These are phyloP conservation scores for Drosophila willistoni DNA, from an alignment of 1,140 invertebrate species.

Conservation along the genomic window DNA sequence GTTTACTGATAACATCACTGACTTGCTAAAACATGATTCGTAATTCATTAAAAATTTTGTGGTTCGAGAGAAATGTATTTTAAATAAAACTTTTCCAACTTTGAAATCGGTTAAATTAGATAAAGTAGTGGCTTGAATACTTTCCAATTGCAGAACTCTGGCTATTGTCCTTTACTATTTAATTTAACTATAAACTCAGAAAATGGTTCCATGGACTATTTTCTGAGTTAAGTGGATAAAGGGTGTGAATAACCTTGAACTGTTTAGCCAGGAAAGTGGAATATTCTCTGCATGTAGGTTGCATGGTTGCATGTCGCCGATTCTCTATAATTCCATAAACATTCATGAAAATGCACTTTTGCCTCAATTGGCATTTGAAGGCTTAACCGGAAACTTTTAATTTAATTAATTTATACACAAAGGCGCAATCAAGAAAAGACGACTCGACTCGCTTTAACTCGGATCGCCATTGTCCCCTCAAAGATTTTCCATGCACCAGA, in stretches of 20 bases:
- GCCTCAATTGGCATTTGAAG: slow-evolving; percentile 63
- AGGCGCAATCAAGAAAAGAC: slow-evolving; percentile 77
- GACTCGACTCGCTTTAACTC: slow-evolving; percentile 25
- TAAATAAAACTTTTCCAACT: too few species aligned
- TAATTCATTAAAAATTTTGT: too few species aligned
- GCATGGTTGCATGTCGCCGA: slow-evolving; percentile 11
- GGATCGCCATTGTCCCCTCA: neutral
- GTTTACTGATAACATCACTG: too few species aligned
- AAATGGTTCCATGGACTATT: too few species aligned
- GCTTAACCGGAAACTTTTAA: slow-evolving; percentile 83
- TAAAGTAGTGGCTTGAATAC: too few species aligned
- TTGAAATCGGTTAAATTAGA: too few species aligned
- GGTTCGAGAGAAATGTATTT: too few species aligned
- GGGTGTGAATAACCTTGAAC: slow-evolving; percentile 30
- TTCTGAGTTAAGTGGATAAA: neutral
- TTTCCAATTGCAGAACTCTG: too few species aligned
- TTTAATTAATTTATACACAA: slow-evolving; percentile 83
- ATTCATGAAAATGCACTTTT: slow-evolving; percentile 37
- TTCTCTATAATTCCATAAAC: slow-evolving; percentile 9
- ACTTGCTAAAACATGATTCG: too few species aligned
- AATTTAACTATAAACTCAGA: too few species aligned
- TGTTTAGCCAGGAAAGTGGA: slow-evolving; percentile 8
- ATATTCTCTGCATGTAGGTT: slow-evolving; percentile 4
- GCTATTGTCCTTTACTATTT: too few species aligned
- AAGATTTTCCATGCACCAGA: slow-evolving; percentile 28